phyloP scores from a whole-genome alignment of 2,888 invertebrate genomes.

The Pyrocoelia pectoralis region DNA sequence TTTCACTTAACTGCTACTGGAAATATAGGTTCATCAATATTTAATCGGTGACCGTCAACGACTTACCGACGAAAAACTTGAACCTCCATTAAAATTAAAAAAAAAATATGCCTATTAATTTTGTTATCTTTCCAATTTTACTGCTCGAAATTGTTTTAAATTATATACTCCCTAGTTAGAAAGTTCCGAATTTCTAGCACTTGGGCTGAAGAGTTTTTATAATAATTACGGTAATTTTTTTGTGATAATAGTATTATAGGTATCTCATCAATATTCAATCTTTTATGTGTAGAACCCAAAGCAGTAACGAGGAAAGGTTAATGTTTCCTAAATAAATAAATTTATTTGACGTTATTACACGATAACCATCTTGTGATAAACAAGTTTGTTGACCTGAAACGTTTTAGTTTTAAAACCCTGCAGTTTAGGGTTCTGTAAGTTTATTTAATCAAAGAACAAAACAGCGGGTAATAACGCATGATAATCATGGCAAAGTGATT shows the following conservation, averaged over 20 bases:
- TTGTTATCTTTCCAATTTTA: not conserved
- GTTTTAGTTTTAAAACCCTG: too few species aligned
- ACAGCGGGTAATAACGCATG: too few species aligned
- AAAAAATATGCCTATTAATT: not conserved
- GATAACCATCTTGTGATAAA: too few species aligned
- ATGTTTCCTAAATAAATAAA: too few species aligned
- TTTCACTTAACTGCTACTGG: not conserved
- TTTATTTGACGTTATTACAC: too few species aligned
- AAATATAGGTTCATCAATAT: not conserved
- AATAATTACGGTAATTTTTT: conserved; percentile 6
- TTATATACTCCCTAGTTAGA: not conserved
- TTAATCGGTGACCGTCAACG: not conserved
- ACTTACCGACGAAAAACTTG: not conserved
- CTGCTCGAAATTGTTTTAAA: not conserved
- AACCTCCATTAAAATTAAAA: not conserved
- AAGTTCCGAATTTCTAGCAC: not conserved
- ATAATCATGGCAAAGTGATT: too few species aligned
- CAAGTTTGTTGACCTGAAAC: too few species aligned
- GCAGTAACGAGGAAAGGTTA: too few species aligned
- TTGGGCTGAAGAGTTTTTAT: not conserved
- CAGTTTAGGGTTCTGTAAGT: too few species aligned
- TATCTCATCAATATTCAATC: conserved; percentile 6
- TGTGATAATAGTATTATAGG: not conserved
- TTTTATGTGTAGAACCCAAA: too few species aligned
- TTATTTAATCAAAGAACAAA: too few species aligned